A percentile compares a stretch with the other conserved stretches of the same genome.
Conservation (phyloP, 2,888 invertebrate species). For the Hyposoter didymator region DNA sequence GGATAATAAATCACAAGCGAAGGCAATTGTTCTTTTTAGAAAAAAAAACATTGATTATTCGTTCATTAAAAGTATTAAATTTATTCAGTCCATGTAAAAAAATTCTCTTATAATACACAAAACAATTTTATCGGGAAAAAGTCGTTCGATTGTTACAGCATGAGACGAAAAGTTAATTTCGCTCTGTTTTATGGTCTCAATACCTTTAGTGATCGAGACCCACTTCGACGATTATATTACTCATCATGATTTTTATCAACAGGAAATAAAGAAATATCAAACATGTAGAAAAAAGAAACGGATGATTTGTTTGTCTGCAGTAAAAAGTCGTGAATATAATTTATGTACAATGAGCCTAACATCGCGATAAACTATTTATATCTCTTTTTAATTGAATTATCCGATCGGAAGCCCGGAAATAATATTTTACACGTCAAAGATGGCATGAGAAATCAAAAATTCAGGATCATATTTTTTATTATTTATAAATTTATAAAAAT, state of each 20-base stretch:
- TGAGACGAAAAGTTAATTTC: not conserved
- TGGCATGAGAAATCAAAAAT: not conserved
- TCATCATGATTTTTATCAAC: not conserved
- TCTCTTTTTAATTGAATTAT: not conserved
- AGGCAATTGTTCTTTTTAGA: not conserved
- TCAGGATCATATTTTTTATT: not conserved
- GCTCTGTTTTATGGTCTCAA: slow-evolving; percentile 14
- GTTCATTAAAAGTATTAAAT: slow-evolving; percentile 33
- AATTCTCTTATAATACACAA: slow-evolving; percentile 56
- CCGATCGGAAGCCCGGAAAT: slow-evolving; percentile 15
- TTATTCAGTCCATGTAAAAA: slow-evolving; percentile 69
- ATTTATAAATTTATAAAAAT: not conserved
- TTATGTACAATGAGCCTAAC: slow-evolving; percentile 36
- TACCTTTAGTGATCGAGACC: not conserved
- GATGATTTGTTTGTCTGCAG: slow-evolving; percentile 24
- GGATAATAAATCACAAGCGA: not conserved
- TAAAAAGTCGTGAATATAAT: slow-evolving; percentile 36
- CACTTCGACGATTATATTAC: not conserved
- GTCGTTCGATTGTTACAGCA: slow-evolving; percentile 17
- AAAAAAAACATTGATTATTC: not conserved
- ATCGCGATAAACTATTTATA: slow-evolving; percentile 27
- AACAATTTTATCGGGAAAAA: slow-evolving; percentile 43
- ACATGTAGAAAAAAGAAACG: slow-evolving; percentile 28
- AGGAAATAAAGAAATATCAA: not conserved
- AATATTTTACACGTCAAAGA: slow-evolving; percentile 20